Evolutionary conservation across 1,140 invertebrate species (phyloP), one percentile per base, ranked within the genome.

Genomic region (Drosophila arizonae): DNA sequence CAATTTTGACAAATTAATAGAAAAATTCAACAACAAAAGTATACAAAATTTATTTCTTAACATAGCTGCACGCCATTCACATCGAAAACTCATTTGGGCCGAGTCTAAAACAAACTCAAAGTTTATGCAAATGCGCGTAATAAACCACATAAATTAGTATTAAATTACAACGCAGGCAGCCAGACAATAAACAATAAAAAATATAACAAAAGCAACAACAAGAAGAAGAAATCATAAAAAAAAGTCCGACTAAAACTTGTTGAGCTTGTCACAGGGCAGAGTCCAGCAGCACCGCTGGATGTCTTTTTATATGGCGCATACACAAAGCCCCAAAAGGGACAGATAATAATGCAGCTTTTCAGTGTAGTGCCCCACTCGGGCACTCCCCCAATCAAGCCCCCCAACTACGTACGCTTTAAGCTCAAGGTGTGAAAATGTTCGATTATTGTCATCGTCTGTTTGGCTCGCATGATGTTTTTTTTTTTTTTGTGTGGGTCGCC

Each of bases 351-450:
- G 56, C 63, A 72, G 73, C 69, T 67, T 72, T 76, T 72, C 58
- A 73, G 33, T 51, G 50, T 39, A 9, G 45, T 46, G 52, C 45
- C 36, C 64, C 62, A 36, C 26, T 66, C 43, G 41, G 33, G 46
- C 28, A 54, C 51, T 54, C 51, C 51, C 58, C 45, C 76, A 51
- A 46, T 58, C 46, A 39, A 55, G 45, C 51, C 73, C 64, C 33
- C 57, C 56, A 67, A 67, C 70, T 65, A 43, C 54, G 72, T 69
- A 48, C 62, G 60, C 85, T 73, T 85, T 82, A 90, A 90, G 88
- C 88, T 90, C 58, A 66, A 90, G 88, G 88, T 90, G 88, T 90
- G 88, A 90, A 90, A 90, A 84, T 90, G 79, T 90, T 90, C 84
- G 88, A 90, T 90, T 90, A 90, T 90, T 90, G 88, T 90, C 88